phyloP scores from a whole-genome alignment of 1,140 invertebrate species.

The Asobara japonica region DNA sequence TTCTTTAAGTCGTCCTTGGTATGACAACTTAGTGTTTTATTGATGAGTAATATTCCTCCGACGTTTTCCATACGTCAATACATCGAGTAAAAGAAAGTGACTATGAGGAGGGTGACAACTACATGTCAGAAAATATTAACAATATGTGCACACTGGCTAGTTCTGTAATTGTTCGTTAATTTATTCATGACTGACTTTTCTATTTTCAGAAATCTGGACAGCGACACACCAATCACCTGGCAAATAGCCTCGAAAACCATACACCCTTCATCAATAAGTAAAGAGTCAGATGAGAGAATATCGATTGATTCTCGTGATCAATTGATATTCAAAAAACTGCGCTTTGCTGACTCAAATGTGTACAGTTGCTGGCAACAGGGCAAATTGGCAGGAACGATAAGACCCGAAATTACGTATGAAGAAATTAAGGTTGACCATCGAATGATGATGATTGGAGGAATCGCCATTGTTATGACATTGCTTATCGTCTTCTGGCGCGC shows the following conservation, averaged over 20 bases:
- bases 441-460: constrained; percentile 63
- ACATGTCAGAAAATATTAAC: no score
- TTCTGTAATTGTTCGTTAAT: no score
- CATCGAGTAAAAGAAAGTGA: no score
- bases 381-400: constrained; percentile 70
- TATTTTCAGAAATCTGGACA: constrained; percentile 63
- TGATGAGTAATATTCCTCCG: no score
- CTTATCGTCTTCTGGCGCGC: constrained; percentile 63
- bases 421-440: constrained; percentile 66
- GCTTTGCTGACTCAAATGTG: constrained; percentile 65
- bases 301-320: constrained; percentile 61
- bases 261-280: constrained; percentile 53
- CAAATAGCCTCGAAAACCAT: constrained; percentile 61
- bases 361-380: constrained; percentile 76
- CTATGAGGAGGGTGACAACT: no score
- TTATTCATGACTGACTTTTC: no score
- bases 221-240: constrained; percentile 66
- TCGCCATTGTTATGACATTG: constrained; percentile 62
- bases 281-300: constrained; percentile 62
- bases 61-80: no score
- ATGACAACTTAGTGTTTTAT: no score
- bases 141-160: no score
- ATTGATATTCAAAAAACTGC: constrained; percentile 64
- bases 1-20: no score
- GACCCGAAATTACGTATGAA: constrained; percentile 67